These are phyloP conservation scores for Lepilemur septentrionalis DNA, from an alignment of 2,797 vertebrate species.

Conservation along the genomic window DNA sequence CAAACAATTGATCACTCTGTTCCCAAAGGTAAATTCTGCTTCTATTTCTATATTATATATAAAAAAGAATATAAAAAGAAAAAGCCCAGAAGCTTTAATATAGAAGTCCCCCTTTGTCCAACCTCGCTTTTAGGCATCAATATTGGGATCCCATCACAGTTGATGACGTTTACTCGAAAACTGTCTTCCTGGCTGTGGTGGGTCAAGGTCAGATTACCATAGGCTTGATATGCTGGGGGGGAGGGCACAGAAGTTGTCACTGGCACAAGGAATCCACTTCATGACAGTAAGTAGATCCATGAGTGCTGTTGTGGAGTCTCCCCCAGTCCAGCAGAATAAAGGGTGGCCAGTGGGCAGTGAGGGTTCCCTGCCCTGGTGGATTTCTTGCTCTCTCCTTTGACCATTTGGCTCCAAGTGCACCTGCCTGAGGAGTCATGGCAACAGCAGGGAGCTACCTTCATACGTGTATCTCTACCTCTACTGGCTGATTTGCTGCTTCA, in stretches of 20 bases:
- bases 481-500: background rate
- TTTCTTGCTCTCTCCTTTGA: background rate
- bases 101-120: background rate
- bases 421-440: background rate
- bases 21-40: background rate
- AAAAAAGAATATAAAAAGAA: background rate
- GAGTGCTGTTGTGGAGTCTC: background rate
- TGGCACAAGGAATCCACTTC: background rate
- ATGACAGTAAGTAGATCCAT: background rate
- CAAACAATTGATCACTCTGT: background rate
- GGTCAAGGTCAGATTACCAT: background rate
- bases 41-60: no score
- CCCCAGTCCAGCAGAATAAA: background rate
- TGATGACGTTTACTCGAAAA: background rate
- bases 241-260: background rate
- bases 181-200: background rate
- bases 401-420: background rate
- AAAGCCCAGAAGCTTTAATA: background rate
- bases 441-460: background rate
- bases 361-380: background rate
- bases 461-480: background rate
- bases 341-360: background rate
- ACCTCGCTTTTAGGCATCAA: background rate
- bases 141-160: background rate
- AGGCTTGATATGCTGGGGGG: background rate